Evolutionary conservation across 2,113 vertebrate genomes (phyloP), one percentile per base, ranked within the genome.

Genomic region (Callipepla californica): DNA sequence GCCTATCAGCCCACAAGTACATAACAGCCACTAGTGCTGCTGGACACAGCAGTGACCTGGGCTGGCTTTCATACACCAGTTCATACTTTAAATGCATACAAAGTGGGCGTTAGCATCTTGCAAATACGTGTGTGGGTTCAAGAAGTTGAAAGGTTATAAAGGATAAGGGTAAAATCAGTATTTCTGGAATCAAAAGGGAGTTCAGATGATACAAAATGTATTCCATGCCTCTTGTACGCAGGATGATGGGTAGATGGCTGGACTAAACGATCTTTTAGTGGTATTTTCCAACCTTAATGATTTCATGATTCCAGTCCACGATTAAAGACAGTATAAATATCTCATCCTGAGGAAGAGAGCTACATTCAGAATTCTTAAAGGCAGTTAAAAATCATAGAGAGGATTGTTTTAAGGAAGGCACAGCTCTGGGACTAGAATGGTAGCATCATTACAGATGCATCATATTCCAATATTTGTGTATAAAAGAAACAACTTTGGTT

Each of bases 91-190:
- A 18, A 66, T 53, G 34, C 30, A 15, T 7, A n/a, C 12, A 53
- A 44, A 88, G 17, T 1, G 7, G 55, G 20, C 11, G 58, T 6
- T 5, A 36, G 48, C 50, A 32, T 36, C 30, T 80, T 85, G 26
- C 34, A 69, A 73, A 7, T 61, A 36, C 1, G 0, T 2, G n/a
- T 11, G 50, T 48, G 63, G 73, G 55, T 48, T 78, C 74, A 18
- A 86, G 65, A 86, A 83, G 88, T 17, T 17, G 36, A 84, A 94
- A 67, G 45, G 36, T 61, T 59, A 12, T 3, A 59, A 26, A 78
- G 59, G 80, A 4, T 13, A 70, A 89, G 86, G 63, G 76, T 61
- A 80, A 86, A 80, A 42, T 14, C 25, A 59, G 11, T n/a, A 17
- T 72, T 92, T 84, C 36, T 66, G 70, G 21, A 45, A 63, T 44